Evolutionary conservation across 2,797 vertebrate species (phyloP), one percentile per base, ranked within the genome.

Genomic region (Brachyrhaphis roseni): DNA sequence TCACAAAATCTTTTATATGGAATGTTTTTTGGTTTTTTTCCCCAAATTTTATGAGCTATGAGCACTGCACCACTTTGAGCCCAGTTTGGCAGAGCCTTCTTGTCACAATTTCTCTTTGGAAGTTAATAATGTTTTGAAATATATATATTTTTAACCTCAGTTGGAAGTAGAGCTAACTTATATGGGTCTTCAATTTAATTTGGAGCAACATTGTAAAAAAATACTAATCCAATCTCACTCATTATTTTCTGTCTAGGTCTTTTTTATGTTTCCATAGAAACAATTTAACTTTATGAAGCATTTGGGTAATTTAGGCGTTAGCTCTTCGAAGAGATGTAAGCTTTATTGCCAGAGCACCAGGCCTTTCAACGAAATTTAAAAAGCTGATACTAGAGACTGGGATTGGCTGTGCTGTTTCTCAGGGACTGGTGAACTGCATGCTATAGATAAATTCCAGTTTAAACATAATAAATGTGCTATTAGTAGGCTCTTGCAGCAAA

Each of bases 1-100:
- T 82, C 82, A 78, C 77, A 80, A 86, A 87, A 83, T 39, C 34
- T 62, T 71, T 15, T 45, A n/a, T n/a, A 8, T 71, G 12, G 15
- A 43, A 70, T 41, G 4, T 26, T 70, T 13, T 64, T 15, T 20
- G 1, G 1, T 57, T 57, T 53, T 55, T n/a, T 1, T 5, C 12
- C 3, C n/a, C 72, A 78, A 47, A 1, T 75, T 84, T 87, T 79
- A 83, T 84, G 77, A 80, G 78, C 74, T 47, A 1, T 7, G 26
- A 70, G 66, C 68, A 1, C 71, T 28, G 13, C 34, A 46, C 28
- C 75, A 76, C 51, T 43, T 20, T 51, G 7, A 51, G 49, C 2
- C 18, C 66, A 12, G 47, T 64, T 78, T 41, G 2, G 71, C 78
- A 68, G 31, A 83, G 43, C 26, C 13, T 51, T 43, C 86, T 49